Evolutionary conservation across 2,113 vertebrate genomes (phyloP), one percentile per base, ranked within the genome.

Genomic region (Bolborhynchus lineola): DNA sequence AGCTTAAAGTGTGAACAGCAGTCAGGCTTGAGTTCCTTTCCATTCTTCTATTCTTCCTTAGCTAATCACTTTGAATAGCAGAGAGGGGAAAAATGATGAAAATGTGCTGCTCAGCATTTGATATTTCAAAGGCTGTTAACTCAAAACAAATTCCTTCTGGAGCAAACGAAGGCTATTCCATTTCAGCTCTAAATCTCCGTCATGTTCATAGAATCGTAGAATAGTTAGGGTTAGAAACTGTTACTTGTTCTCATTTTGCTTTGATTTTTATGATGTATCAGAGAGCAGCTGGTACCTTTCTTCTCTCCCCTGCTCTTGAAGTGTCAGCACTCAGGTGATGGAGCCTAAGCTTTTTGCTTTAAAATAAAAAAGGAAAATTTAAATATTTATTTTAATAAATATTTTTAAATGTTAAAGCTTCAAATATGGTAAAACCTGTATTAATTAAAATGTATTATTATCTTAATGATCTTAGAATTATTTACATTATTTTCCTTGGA

Each of bases 41-140:
- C 13, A 64, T 97, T 93, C 90, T 87, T 88, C 74, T 92, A 21
- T 53, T 88, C 46, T 57, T 69, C 39, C 55, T 71, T 64, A 93
- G 64, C 71, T 88, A 23, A 15, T 10, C 24, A 13, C 24, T 92
- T 78, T 67, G 46, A 77, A 88, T 74, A 75, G 79, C 15, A 44
- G 64, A 42, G 70, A 57, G 37, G n/a, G 23, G 18, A 2, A 33
- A 90, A 92, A 60, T 29, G 9, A 68, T 79, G 44, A 60, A 68
- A 93, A 92, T 53, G 44, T 42, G 24, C 16, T 33, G 29, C 50
- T 90, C 24, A 33, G n/a, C 50, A 50, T 82, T 90, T 77, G 46
- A 19, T 91, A 74, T 83, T 81, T 95, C 79, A 59, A 78, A 86
- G 63, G 8, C 39, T 87, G 33, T 64, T 84, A 68, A 53, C 41